Percentiles rank a stretch among this genome's conserved stretches.
Conservation (phyloP, 2,797 vertebrate species). For the Sebastes hubbsi region DNA sequence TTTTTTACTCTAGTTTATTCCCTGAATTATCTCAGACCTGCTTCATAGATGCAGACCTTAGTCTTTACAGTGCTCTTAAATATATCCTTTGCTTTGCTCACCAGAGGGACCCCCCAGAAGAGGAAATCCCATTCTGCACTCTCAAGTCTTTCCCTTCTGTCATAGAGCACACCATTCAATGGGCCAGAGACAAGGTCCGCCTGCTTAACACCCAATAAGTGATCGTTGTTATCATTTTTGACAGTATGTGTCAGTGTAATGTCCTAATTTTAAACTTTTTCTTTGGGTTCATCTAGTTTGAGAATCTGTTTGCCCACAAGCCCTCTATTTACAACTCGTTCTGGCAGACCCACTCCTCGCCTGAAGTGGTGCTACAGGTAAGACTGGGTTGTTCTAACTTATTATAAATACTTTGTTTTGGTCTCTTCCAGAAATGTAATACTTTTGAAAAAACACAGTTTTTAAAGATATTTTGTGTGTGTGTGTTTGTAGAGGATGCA, state of each 20-base stretch:
- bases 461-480: background rate
- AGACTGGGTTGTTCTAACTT: conserved; percentile 1
- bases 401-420: background rate
- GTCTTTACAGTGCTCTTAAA: background rate
- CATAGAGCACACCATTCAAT: conserved; percentile 98
- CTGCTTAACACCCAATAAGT: background rate
- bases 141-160: conserved; percentile 98
- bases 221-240: background rate
- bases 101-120: conserved; percentile 96
- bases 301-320: conserved; percentile 95
- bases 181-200: conserved; percentile 97
- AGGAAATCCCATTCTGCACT: conserved; percentile 99
- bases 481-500: conserved; percentile 88
- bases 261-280: background rate
- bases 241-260: background rate
- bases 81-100: background rate
- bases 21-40: background rate
- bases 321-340: conserved; percentile 95
- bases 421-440: background rate
- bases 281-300: conserved; percentile 85
- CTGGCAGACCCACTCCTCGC: conserved; percentile 91
- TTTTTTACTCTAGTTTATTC: background rate
- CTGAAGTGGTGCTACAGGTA: conserved; percentile 93
- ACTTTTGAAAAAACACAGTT: background rate
- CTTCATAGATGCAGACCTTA: background rate